A percentile compares a stretch with the other conserved stretches of the same genome.
Conservation (phyloP, 2,888 invertebrate genomes). For the Trissolcus japonicus region DNA sequence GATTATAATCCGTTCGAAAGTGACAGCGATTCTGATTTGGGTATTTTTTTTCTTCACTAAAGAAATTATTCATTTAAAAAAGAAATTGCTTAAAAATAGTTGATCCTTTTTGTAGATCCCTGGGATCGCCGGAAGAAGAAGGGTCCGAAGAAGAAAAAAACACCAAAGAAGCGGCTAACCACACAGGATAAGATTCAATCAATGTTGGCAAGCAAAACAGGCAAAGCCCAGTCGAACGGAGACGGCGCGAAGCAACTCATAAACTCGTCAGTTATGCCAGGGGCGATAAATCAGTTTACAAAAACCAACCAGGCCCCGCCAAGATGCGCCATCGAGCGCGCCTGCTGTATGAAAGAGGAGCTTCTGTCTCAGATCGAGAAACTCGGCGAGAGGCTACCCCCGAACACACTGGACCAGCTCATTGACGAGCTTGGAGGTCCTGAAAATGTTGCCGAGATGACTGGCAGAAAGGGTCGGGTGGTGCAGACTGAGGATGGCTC, state of each 20-base stretch:
- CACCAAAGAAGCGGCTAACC: constrained; percentile 80
- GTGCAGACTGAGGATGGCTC: constrained; percentile 95
- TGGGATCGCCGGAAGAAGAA: constrained; percentile 85
- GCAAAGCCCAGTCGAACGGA: constrained; percentile 75
- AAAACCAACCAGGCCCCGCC: constrained; percentile 79
- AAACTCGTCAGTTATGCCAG: constrained; percentile 8
- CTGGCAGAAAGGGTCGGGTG: constrained; percentile 95
- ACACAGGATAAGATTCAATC: constrained; percentile 89
- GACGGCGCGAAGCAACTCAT: constrained; percentile 52
- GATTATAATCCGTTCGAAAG: constrained; percentile 96
- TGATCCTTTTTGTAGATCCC: constrained; percentile 79
- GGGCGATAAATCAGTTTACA: constrained; percentile 63
- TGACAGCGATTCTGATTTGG: constrained; percentile 88
- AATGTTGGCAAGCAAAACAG: constrained; percentile 79
- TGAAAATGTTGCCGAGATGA: constrained; percentile 99
- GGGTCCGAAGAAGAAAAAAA: constrained; percentile 80
- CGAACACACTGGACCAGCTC: constrained; percentile 98
- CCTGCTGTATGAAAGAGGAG: constrained; percentile 95
- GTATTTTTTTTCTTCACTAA: constrained; percentile 72
- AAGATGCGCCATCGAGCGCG: constrained; percentile 90
- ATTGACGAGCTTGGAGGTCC: constrained; percentile 99
- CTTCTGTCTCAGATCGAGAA: constrained; percentile 89
- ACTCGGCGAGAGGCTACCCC: constrained; percentile 91
- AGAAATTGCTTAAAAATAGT: background rate
- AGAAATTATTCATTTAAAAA: constrained; percentile 49